These are phyloP conservation scores for Otolemur garnettii DNA, from an alignment of 2,113 vertebrate species.

Conservation along the genomic window DNA sequence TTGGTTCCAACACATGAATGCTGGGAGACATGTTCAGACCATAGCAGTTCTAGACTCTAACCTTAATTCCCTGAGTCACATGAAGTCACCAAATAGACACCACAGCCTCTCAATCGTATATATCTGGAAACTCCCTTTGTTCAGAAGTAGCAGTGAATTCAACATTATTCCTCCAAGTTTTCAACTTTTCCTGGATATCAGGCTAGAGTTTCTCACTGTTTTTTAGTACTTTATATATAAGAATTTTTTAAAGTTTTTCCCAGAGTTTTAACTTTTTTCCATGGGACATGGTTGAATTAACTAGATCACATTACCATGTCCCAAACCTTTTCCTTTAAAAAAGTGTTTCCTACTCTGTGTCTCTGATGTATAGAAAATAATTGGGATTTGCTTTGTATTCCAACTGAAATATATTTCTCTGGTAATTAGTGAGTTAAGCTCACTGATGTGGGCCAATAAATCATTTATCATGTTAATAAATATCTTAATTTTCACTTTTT, in stretches of 20 bases:
- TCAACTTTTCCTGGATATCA: neutral
- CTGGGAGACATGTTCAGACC: neutral
- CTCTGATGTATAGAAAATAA: neutral
- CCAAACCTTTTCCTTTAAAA: neutral
- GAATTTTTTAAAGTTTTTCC: neutral
- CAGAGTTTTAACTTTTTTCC: neutral
- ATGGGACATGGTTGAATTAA: neutral
- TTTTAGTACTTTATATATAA: neutral
- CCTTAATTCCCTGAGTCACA: neutral
- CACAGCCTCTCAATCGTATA: neutral
- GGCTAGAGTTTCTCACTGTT: neutral
- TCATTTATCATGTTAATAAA: neutral
- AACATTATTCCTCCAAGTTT: neutral
- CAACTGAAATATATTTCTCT: neutral
- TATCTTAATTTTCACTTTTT: neutral
- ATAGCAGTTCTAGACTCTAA: neutral
- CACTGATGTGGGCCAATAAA: neutral
- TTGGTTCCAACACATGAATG: neutral
- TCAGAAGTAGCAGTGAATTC: neutral
- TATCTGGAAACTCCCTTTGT: neutral
- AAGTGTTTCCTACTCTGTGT: neutral
- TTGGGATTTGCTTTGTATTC: neutral
- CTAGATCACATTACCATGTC: neutral
- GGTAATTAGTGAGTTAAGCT: neutral
- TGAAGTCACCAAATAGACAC: neutral